A percentile compares a stretch with the other conserved stretches of the same genome.
Evolutionary conservation across 2,113 vertebrate genomes (phyloP).

Genomic region (Natator depressus): DNA sequence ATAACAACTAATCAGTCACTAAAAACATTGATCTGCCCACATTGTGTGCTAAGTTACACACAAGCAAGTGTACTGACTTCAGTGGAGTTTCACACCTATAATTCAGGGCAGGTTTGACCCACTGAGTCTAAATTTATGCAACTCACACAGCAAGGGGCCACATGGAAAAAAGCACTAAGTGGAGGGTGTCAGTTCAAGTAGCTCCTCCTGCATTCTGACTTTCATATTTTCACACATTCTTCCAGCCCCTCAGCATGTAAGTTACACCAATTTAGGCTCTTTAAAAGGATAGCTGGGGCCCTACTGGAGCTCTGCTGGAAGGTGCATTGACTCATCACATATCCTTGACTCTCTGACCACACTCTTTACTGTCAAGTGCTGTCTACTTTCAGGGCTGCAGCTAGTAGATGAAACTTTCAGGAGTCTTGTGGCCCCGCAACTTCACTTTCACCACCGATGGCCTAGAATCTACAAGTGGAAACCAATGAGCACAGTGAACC

Average conservation of each 20-base stretch:
- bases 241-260: neutral
- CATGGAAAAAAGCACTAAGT: neutral
- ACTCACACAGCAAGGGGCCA: neutral
- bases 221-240: neutral
- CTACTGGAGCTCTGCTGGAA: neutral
- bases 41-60: neutral
- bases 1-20: neutral
- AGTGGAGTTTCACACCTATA: neutral
- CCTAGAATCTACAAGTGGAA: neutral
- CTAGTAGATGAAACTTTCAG: neutral
- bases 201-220: neutral
- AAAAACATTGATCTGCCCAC: neutral
- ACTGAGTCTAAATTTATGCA: neutral
- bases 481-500: neutral
- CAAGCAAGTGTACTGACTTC: neutral
- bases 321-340: neutral
- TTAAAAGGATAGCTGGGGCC: neutral
- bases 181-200: neutral
- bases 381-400: neutral
- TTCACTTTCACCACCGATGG: neutral
- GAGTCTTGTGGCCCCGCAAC: neutral
- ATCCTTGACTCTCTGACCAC: neutral
- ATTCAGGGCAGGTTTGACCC: neutral
- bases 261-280: neutral
- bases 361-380: neutral